Base-by-base conservation (phyloP, 2,888 invertebrate species). In the Diarsia dahlii region DNA sequence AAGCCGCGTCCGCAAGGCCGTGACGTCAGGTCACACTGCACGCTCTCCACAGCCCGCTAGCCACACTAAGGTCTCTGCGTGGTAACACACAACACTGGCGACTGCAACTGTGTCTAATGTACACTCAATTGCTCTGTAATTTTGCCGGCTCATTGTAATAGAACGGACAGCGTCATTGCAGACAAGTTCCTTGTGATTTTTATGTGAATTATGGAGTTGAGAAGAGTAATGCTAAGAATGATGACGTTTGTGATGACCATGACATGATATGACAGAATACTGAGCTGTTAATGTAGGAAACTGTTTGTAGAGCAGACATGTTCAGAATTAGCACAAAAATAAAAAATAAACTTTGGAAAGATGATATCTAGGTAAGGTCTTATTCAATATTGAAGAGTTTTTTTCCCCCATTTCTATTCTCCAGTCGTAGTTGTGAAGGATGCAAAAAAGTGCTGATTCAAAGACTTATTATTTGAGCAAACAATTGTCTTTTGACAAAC, bases 11-110 rank as follows among this genome's bases (percentile, higher is more conserved):
- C 56, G 65, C 87, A 81, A 85, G 85, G 85, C 67, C 82, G 45
- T 85, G 85, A 81, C 87, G 87, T 85, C 75, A 69, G 76, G 75
- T 85, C 79, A 85, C 76, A 80, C 69, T 87, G 84, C 84, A 80
- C 73, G 83, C 65, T 64, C 76, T 71, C 74, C 28, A 71, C 87
- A 87, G 70, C 45, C 74, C 69, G 87, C 68, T 84, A 68, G 58
- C 72, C 76, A 69, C 75, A 76, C 86, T 84, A 77, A 80, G 74
- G 84, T 72, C 76, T 73, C 84, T 66, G 70, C 70, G 64, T 81
- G 58, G 82, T 76, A 78, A 65, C 70, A 71, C 23, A 84, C 81
- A 78, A 65, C 70, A 71, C 23, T 23, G 71, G 23, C 48, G 20
- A 81, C 81, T 82, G 81, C 83, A 84, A 81, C 83, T 76, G 71